Base-by-base conservation (phyloP, 2,888 invertebrate species). In the Dynastes tityus region DNA sequence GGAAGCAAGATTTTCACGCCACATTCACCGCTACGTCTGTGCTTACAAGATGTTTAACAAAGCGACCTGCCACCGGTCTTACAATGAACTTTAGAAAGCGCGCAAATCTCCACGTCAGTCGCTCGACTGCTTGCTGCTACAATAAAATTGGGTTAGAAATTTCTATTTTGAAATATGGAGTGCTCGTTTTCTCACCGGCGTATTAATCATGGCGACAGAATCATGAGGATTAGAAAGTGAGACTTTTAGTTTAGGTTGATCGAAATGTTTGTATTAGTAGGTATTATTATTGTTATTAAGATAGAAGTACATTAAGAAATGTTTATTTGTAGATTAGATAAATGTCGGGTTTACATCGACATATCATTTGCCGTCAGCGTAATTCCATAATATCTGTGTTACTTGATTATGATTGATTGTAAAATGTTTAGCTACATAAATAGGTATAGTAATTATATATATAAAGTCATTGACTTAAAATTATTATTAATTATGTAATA, bases 1-100 rank as follows among this genome's bases (percentile, higher is more conserved):
- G 32, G 63, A 27, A 9, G 63, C 32, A n/a, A 63, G 29, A 29
- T 63, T 63, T 63, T 63, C 63, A 32, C 63, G 63, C 63, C 27
- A 29, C 63, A 32, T 29, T 63, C 63, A 29, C 63, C 45, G 55
- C 55, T 8, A 22, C 22, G 55, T 58, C 22, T 16, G 22, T 67
- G 65, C 40, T 67, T 67, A 45, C 45, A 67, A 67, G 40, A 45
- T 45, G 65, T 67, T 67, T 67, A 67, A 67, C 65, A 67, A 67
- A 67, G 37, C 65, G 65, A 67, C 40, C 45, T 40, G 65, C 65
- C 65, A 67, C 65, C 65, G 45, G 40, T 37, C 40, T 67, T 40
- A 40, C 65, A 67, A 45, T 67, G 16, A 67, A 40, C 40, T 67
- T 67, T 67, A 67, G 65, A 67, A 67, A 67, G 65, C 45, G 65